phyloP scores from a whole-genome alignment of 2,113 vertebrate genomes.

The Periophthalmodon schlosseri region DNA sequence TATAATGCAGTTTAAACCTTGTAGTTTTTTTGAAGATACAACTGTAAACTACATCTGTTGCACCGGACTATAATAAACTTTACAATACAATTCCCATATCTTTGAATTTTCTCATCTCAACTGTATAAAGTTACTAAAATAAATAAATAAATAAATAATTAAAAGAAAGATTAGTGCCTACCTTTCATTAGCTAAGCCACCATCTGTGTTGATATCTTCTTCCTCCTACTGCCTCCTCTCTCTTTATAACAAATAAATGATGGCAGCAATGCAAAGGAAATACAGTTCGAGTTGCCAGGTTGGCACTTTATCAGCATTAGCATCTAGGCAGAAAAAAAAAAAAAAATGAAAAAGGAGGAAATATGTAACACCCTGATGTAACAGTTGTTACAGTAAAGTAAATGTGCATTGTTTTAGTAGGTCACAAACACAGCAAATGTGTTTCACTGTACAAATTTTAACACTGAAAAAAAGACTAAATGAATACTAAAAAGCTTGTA shows the following conservation, averaged over 20 bases:
- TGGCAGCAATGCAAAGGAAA: conserved; percentile 44
- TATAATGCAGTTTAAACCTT: background rate
- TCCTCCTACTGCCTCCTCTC: conserved; percentile 23
- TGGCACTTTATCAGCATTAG: conserved; percentile 48
- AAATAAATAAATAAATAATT: background rate
- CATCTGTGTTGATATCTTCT: conserved; percentile 44
- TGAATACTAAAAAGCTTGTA: background rate
- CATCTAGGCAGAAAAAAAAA: conserved; percentile 31
- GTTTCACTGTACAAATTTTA: background rate
- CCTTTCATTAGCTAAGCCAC: background rate
- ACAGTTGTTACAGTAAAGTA: conserved; percentile 14
- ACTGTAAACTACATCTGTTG: background rate
- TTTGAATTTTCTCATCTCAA: no score
- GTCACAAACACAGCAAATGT: conserved; percentile 10
- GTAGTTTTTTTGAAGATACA: background rate
- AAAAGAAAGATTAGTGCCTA: background rate
- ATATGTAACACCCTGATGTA: conserved; percentile 2
- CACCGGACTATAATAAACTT: background rate
- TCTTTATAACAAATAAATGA: conserved; percentile 44
- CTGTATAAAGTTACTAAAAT: no score
- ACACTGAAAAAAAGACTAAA: background rate
- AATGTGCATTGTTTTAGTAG: background rate
- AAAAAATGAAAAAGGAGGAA: conserved; percentile 6
- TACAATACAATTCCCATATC: background rate
- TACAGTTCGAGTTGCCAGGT: conserved; percentile 31